phyloP scores from a whole-genome alignment of 2,113 vertebrate genomes.

The Mormyrus lacerda region DNA sequence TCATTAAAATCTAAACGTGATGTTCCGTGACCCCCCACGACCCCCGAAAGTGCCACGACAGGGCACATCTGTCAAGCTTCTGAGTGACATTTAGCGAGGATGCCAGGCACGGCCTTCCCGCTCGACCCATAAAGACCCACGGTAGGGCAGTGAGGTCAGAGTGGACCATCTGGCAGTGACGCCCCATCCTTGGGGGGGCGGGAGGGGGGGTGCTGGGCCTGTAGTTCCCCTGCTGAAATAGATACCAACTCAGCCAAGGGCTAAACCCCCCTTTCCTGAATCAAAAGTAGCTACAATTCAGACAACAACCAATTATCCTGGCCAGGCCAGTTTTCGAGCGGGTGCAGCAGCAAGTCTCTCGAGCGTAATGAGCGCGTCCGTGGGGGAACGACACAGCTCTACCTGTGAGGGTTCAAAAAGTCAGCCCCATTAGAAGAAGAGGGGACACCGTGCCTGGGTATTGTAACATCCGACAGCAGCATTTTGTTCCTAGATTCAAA shows the following conservation, averaged over 20 bases:
- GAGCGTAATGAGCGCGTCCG: background rate
- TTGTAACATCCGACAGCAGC: background rate
- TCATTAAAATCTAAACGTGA: background rate
- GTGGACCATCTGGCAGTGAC: background rate
- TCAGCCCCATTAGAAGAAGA: background rate
- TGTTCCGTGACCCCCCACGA: background rate
- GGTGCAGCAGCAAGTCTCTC: background rate
- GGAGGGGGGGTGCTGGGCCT: background rate
- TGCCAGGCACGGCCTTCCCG: background rate
- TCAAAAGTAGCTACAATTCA: constrained; percentile 28
- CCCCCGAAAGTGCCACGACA: background rate
- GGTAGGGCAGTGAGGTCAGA: background rate
- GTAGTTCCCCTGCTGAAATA: constrained; percentile 21
- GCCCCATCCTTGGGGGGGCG: background rate
- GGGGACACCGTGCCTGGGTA: background rate
- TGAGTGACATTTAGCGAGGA: background rate
- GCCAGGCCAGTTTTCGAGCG: constrained; percentile 10
- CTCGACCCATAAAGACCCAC: constrained; percentile 3
- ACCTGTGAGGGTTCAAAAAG: background rate
- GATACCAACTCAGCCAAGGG: constrained; percentile 29
- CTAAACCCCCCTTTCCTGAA: constrained; percentile 30
- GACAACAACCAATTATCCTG: constrained; percentile 34
- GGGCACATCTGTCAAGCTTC: constrained; percentile 26
- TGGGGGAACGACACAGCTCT: background rate
- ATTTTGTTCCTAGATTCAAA: background rate